Conservation (phyloP, 2,888 invertebrate genomes). For the Patella depressa region DNA sequence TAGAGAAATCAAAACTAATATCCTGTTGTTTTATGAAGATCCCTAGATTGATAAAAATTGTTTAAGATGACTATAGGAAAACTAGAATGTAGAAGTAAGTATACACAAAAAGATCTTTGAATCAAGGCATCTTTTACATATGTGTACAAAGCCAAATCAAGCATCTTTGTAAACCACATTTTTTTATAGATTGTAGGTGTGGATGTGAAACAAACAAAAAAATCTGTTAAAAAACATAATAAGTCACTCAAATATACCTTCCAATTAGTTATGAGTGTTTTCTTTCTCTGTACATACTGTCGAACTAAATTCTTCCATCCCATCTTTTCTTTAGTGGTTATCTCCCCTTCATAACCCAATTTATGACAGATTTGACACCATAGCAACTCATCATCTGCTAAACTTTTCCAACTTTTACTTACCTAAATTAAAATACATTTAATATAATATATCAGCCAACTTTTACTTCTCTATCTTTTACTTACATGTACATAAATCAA, state of each 20-base stretch:
- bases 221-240: no score
- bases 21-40: neutral
- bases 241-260: constrained; percentile 49
- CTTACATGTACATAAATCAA: constrained; percentile 56
- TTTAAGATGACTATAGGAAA: no score
- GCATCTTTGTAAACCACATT: no score
- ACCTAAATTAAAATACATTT: constrained; percentile 49
- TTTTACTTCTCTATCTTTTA: constrained; percentile 58
- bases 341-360: constrained; percentile 52
- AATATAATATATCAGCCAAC: neutral
- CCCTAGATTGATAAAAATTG: no score
- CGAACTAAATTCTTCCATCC: constrained; percentile 63
- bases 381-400: constrained; percentile 67
- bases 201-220: no score
- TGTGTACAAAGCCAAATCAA: no score
- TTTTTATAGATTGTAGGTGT: no score
- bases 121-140: no score
- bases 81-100: no score
- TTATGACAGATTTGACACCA: constrained; percentile 63
- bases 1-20: constrained; percentile 15
- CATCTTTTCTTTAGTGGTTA: constrained; percentile 43
- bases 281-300: constrained; percentile 48
- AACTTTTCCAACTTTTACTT: constrained; percentile 64
- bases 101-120: no score
- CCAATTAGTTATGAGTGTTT: constrained; percentile 59